Evolutionary conservation across 2,113 vertebrate species (phyloP).

Genomic region (Gobio gobio): DNA sequence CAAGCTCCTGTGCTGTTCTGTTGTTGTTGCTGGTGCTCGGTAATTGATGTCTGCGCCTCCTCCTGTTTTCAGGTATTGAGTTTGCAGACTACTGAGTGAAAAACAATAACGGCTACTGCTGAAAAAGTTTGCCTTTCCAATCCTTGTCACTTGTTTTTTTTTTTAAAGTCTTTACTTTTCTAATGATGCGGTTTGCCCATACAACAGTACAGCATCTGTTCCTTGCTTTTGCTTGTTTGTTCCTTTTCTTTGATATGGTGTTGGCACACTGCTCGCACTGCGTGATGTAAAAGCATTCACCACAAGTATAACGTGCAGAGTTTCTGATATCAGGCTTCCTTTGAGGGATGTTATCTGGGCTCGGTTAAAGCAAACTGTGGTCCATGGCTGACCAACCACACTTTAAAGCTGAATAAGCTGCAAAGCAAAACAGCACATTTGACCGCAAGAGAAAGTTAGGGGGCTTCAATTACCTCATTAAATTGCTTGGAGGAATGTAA

Average conservation of each 20-base stretch:
- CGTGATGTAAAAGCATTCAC: not conserved
- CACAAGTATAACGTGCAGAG: not conserved
- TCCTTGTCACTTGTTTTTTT: not conserved
- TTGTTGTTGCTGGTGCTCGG: not conserved
- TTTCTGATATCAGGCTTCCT: not conserved
- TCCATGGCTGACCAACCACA: not conserved
- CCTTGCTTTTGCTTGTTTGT: not conserved
- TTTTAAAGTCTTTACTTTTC: not conserved
- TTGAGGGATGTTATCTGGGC: not conserved
- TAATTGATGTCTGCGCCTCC: conserved; percentile 24
- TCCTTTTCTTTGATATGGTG: not conserved
- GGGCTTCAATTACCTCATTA: not conserved
- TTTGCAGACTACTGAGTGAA: conserved; percentile 19
- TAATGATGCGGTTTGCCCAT: not conserved
- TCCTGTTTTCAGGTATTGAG: conserved; percentile 18
- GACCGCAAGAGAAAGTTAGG: not conserved
- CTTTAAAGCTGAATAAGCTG: not conserved
- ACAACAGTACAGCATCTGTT: not conserved
- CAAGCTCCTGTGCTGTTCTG: conserved; percentile 20
- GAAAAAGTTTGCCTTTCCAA: not conserved
- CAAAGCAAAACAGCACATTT: not conserved
- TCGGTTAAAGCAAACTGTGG: not conserved
- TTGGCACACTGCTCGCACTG: not conserved
- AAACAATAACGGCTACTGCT: conserved; percentile 9
- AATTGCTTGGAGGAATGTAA: not conserved